phyloP scores from a whole-genome alignment of 2,888 invertebrate genomes.

The Drosophila mercatorum region DNA sequence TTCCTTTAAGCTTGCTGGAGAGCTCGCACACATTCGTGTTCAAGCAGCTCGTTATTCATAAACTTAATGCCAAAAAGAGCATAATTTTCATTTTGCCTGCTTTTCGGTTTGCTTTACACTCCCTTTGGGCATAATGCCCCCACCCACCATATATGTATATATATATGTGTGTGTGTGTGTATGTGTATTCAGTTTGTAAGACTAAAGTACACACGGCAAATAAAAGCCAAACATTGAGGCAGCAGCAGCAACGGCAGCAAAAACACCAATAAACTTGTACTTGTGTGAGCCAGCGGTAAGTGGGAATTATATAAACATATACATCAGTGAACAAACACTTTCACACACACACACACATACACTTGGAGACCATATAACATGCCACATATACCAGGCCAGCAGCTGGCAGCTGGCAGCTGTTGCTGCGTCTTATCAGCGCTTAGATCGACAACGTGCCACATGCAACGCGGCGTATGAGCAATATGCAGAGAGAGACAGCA shows the following conservation, averaged over 20 bases:
- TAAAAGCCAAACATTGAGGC: constrained; percentile 70
- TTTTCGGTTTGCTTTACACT: constrained; percentile 59
- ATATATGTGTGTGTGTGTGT: background rate
- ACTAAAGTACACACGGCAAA: constrained; percentile 54
- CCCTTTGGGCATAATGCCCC: constrained; percentile 18
- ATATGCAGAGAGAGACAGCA: constrained; percentile 20
- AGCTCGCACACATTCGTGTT: constrained; percentile 32
- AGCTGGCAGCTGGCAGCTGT: constrained; percentile 69
- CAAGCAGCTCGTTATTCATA: constrained; percentile 73
- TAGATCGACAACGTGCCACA: constrained; percentile 60
- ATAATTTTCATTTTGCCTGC: constrained; percentile 74
- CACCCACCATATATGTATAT: background rate
- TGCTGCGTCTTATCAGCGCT: constrained; percentile 66
- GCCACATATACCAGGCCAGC: constrained; percentile 19
- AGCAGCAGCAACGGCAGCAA: constrained; percentile 17
- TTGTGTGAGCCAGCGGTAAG: constrained; percentile 59
- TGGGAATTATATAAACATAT: constrained; percentile 73
- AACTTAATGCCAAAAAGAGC: constrained; percentile 77
- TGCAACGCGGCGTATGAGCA: constrained; percentile 58
- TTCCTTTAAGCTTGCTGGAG: constrained; percentile 66
- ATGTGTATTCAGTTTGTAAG: background rate
- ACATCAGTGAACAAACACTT: constrained; percentile 46
- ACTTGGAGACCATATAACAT: background rate
- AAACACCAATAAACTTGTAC: constrained; percentile 65
- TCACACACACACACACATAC: constrained; percentile 11